A percentile compares a stretch with the other conserved stretches of the same genome.
phyloP scores from a whole-genome alignment of 2,797 vertebrate genomes.

The Hafferia zeledoni region DNA sequence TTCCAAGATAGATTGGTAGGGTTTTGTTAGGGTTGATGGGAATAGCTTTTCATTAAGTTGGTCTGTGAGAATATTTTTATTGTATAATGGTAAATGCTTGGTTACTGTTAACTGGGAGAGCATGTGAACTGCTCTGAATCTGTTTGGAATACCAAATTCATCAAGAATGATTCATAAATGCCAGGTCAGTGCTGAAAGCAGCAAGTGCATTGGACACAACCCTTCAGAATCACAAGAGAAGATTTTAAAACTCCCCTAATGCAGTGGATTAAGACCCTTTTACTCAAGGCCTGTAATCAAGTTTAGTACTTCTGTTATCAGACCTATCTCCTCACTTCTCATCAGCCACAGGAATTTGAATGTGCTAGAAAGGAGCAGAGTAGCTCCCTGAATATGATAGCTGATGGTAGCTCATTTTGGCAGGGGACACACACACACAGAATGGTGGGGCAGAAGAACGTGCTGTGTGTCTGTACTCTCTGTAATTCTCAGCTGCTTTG shows the following conservation, averaged over 20 bases:
- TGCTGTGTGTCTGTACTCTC: accelerated
- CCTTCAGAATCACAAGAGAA: background rate
- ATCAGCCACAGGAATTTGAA: background rate
- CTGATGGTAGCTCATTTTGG: too few species aligned
- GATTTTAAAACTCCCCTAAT: background rate
- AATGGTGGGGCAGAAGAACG: background rate
- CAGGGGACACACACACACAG: too few species aligned
- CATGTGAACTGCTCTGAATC: background rate
- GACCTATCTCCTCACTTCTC: background rate
- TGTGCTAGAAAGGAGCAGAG: background rate
- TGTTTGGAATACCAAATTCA: background rate
- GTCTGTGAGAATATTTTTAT: background rate
- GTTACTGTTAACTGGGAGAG: background rate
- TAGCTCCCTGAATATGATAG: background rate
- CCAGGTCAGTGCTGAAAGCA: background rate
- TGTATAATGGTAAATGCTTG: background rate
- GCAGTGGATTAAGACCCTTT: background rate
- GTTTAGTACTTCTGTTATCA: background rate
- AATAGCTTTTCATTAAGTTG: background rate
- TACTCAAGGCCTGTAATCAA: background rate
- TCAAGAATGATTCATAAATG: background rate
- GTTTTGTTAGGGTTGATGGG: accelerated
- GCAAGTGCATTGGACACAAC: background rate
- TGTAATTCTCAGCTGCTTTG: background rate
- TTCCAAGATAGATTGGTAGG: background rate